A percentile compares a stretch with the other conserved stretches of the same genome.
Conservation (phyloP, 2,113 vertebrate species). For the Oophaga pumilio region DNA sequence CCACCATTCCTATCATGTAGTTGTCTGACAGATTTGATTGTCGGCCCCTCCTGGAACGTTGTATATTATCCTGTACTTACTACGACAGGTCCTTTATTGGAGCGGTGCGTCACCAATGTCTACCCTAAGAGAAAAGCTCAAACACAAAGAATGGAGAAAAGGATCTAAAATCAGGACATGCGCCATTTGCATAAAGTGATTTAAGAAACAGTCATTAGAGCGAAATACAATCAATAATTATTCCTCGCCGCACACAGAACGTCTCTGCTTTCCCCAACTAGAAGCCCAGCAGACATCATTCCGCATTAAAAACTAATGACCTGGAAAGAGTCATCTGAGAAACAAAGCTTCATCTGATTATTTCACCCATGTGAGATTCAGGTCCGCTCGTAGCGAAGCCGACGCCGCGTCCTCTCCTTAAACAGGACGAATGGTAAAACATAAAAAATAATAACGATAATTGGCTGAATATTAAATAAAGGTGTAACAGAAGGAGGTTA, state of each 20-base stretch:
- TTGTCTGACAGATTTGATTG: no score
- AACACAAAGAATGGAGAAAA: not conserved
- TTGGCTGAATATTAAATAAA: constrained; percentile 23
- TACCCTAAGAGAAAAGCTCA: no score
- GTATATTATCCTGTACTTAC: no score
- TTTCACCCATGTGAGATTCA: constrained; percentile 15
- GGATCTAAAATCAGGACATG: not conserved
- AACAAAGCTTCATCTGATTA: constrained; percentile 44
- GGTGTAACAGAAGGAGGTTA: not conserved
- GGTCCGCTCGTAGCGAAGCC: constrained; percentile 9
- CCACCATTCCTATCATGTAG: no score
- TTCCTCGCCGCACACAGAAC: constrained; percentile 11
- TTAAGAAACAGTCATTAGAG: constrained; percentile 7
- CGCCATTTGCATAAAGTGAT: not conserved
- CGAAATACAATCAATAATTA: constrained; percentile 23
- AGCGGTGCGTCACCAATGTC: no score
- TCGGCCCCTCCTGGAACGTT: no score
- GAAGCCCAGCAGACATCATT: constrained; percentile 46
- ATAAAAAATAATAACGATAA: constrained; percentile 10
- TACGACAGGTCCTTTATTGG: no score
- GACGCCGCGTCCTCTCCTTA: not conserved
- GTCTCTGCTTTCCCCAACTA: constrained; percentile 44
- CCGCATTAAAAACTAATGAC: constrained; percentile 53
- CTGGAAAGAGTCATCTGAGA: constrained; percentile 52
- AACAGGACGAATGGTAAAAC: constrained; percentile 29